Conservation (phyloP, 2,888 invertebrate species). For the Lasioglossum zephyrum region DNA sequence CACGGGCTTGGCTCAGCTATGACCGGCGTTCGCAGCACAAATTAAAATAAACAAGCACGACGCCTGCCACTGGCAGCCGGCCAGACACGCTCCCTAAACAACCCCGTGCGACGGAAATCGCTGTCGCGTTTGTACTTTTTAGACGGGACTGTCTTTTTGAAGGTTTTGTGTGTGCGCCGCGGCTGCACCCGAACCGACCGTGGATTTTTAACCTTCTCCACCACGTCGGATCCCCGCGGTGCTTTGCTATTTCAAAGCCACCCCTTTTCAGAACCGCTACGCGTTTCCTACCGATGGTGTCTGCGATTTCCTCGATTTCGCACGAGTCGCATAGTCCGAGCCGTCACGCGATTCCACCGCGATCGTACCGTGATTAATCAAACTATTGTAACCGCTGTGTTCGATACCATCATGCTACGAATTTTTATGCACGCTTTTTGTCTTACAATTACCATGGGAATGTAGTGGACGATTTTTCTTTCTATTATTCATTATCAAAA, state of each 20-base stretch:
- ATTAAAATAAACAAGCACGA: constrained; percentile 78
- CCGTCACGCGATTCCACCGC: neutral
- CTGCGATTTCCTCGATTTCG: neutral
- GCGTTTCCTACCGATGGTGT: neutral
- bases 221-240: neutral
- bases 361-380: neutral
- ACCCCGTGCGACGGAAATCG: constrained; percentile 60
- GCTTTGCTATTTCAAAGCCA: constrained; percentile 1
- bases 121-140: constrained; percentile 50
- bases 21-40: constrained; percentile 73
- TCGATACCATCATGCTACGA: neutral
- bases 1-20: constrained; percentile 54
- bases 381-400: neutral
- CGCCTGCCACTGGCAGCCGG: constrained; percentile 65
- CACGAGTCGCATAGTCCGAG: neutral
- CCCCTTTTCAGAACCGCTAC: neutral
- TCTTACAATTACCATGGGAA: too few species aligned
- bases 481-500: too few species aligned
- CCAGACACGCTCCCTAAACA: constrained; percentile 69
- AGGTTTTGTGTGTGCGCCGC: constrained; percentile 18
- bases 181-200: neutral
- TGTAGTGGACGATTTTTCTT: too few species aligned
- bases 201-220: constrained; percentile 29
- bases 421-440: neutral
- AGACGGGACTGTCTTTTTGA: constrained; percentile 40